Conservation (phyloP, 2,888 invertebrate species). For the Lamellibrachia satsuma region DNA sequence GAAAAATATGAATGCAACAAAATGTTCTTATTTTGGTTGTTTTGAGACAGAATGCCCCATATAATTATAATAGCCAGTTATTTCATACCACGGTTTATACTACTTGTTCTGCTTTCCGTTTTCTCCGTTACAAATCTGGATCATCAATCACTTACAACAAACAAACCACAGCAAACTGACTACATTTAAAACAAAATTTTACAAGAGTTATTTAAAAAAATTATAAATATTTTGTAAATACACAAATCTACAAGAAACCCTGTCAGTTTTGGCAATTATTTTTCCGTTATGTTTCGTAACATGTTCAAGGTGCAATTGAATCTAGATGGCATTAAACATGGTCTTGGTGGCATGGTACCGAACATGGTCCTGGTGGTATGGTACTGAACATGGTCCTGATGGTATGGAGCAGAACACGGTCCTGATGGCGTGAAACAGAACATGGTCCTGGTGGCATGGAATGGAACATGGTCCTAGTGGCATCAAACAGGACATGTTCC, state of each 20-base stretch:
- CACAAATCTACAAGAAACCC: not conserved
- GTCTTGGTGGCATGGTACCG: not conserved
- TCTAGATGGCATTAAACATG: too few species aligned
- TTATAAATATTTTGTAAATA: not conserved
- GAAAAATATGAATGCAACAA: too few species aligned
- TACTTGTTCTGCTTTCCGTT: not conserved
- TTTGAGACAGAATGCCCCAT: not conserved
- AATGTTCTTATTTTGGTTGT: too few species aligned
- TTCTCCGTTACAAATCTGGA: not conserved
- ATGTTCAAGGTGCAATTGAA: not conserved
- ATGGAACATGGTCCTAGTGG: too few species aligned
- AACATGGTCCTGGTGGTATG: not conserved
- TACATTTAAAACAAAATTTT: too few species aligned
- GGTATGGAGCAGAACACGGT: too few species aligned
- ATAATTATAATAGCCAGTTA: not conserved
- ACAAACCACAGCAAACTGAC: too few species aligned
- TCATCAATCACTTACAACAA: not conserved
- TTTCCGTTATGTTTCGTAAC: not conserved
- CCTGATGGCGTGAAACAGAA: too few species aligned
- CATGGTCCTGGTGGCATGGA: too few species aligned
- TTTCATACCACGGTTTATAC: not conserved
- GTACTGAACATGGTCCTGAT: not conserved
- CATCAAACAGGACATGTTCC: not conserved
- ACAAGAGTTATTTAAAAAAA: not conserved
- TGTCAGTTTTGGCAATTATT: not conserved